Evolutionary conservation across 2,888 invertebrate genomes (phyloP).

Genomic region (Seira ritae): DNA sequence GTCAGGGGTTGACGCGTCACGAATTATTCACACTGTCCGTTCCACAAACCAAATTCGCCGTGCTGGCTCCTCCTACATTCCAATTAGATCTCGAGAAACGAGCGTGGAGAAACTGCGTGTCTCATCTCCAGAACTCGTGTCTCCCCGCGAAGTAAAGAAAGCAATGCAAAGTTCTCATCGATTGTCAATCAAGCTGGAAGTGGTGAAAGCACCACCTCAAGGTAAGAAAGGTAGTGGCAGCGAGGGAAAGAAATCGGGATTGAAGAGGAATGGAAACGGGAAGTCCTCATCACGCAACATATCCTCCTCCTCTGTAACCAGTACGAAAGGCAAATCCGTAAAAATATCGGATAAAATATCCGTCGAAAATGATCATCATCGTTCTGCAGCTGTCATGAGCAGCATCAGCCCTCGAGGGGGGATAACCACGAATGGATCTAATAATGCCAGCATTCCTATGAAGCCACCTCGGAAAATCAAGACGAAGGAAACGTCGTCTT

Average conservation of each 20-base stretch:
- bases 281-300: conserved; percentile 39
- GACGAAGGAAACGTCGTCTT: conserved; percentile 36
- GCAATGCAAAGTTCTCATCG: conserved; percentile 72
- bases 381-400: conserved; percentile 10
- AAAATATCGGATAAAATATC: conserved; percentile 69
- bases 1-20: conserved; percentile 60
- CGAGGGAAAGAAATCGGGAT: conserved; percentile 70
- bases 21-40: conserved; percentile 66
- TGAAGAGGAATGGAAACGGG: conserved; percentile 72
- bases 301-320: conserved; percentile 58
- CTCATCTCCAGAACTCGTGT: conserved; percentile 79
- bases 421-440: conserved; percentile 24
- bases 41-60: conserved; percentile 61
- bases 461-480: conserved; percentile 70
- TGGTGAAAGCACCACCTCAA: conserved; percentile 59
- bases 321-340: conserved; percentile 66
- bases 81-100: conserved; percentile 66
- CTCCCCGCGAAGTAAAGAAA: conserved; percentile 80
- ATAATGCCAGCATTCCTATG: conserved; percentile 53
- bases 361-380: conserved; percentile 50
- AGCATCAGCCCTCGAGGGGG: conserved; percentile 29
- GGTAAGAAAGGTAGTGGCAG: conserved; percentile 74
- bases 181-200: conserved; percentile 70
- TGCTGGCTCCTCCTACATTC: conserved; percentile 66
- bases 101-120: conserved; percentile 74